Percentiles rank a stretch among this genome's conserved stretches.
Evolutionary conservation across 2,797 vertebrate species (phyloP).

Genomic region (Centroberyx gerrardi): DNA sequence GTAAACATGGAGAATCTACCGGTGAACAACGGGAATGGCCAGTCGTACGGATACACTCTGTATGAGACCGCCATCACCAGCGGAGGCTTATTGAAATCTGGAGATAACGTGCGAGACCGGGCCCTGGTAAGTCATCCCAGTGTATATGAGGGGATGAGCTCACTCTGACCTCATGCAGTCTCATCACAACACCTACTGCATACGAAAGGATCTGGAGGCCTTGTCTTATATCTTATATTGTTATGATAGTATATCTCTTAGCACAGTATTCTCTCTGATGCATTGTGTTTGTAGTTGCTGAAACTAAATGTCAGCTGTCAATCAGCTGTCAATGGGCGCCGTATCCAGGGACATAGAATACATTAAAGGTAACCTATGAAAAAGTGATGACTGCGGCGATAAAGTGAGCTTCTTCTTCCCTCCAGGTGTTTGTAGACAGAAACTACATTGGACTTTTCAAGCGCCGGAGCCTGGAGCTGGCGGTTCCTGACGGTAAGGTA

Average conservation of each 20-base stretch:
- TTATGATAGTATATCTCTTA: too few species aligned
- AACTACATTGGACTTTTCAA: slow-evolving; percentile 91
- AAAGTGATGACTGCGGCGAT: not conserved
- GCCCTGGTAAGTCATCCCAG: slow-evolving; percentile 86
- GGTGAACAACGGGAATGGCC: slow-evolving; percentile 88
- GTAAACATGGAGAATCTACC: slow-evolving; percentile 95
- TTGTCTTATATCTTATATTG: too few species aligned
- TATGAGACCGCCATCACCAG: slow-evolving; percentile 91
- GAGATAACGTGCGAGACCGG: slow-evolving; percentile 88
- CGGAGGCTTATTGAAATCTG: slow-evolving; percentile 88
- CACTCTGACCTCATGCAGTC: not conserved
- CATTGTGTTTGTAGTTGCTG: not conserved
- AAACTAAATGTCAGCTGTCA: not conserved
- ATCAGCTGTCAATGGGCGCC: too few species aligned
- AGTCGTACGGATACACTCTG: slow-evolving; percentile 93
- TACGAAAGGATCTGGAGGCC: not conserved
- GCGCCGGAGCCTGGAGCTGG: slow-evolving; percentile 84
- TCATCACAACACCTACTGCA: not conserved
- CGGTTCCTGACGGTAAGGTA: slow-evolving; percentile 92
- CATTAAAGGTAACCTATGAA: too few species aligned
- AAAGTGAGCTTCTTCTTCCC: slow-evolving; percentile 33
- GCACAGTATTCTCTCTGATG: too few species aligned
- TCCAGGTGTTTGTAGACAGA: slow-evolving; percentile 93
- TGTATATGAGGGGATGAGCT: not conserved
- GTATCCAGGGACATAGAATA: too few species aligned